phyloP scores from a whole-genome alignment of 1,140 invertebrate genomes.

The Anadara kagoshimensis region DNA sequence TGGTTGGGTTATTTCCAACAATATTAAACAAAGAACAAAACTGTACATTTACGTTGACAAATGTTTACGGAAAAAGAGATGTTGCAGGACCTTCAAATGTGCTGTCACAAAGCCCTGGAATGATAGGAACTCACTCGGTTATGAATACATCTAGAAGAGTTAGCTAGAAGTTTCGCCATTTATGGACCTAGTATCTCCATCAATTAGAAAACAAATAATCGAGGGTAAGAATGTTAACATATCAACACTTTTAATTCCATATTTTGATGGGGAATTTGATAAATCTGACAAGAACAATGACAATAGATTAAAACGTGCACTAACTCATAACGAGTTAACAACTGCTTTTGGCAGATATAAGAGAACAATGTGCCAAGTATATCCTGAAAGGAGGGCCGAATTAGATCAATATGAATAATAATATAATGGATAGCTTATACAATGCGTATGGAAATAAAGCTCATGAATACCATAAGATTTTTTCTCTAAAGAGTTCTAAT shows the following conservation, averaged over 20 bases:
- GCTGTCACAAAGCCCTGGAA: too few relatives aligned
- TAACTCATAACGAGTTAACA: conserved; percentile 19
- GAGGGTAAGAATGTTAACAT: conserved; percentile 25
- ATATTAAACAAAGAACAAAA: too few relatives aligned
- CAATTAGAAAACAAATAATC: conserved; percentile 12
- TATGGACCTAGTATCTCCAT: conserved; percentile 13
- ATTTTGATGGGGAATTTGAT: too few relatives aligned
- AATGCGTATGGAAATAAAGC: conserved; percentile 7
- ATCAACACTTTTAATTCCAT: not conserved
- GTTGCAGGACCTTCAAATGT: too few relatives aligned
- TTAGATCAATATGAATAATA: conserved; percentile 22
- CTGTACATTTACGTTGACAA: too few relatives aligned
- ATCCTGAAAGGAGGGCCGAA: conserved; percentile 18
- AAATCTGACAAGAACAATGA: not conserved
- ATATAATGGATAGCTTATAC: conserved; percentile 12
- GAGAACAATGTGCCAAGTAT: conserved; percentile 17
- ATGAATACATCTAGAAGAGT: too few relatives aligned
- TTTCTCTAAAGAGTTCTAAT: conserved; percentile 2
- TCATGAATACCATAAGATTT: conserved; percentile 25
- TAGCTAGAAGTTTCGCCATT: conserved; percentile 6
- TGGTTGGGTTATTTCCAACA: too few relatives aligned
- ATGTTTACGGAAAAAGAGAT: too few relatives aligned
- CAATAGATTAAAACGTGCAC: not conserved
- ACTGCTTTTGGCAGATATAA: conserved; percentile 31
- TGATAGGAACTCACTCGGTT: too few relatives aligned